These are phyloP conservation scores for Glareola pratincola DNA, from an alignment of 2,113 vertebrate genomes.

Conservation along the genomic window DNA sequence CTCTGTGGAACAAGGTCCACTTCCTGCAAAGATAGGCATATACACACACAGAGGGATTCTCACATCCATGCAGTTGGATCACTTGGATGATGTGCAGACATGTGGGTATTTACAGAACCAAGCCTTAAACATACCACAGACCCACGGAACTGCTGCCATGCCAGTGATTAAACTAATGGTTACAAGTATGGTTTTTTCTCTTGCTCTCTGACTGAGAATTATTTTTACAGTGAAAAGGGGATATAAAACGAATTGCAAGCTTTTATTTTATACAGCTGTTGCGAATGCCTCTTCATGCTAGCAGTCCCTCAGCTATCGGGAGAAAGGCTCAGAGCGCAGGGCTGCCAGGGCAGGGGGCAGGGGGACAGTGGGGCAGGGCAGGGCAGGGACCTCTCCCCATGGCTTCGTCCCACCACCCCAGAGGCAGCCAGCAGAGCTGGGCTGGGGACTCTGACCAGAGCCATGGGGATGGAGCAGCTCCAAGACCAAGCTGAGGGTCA, in stretches of 20 bases:
- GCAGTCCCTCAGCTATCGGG: not conserved
- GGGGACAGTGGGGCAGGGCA: not conserved
- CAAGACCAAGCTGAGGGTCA: rapidly evolving
- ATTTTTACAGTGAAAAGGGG: not conserved
- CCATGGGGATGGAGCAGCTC: not conserved
- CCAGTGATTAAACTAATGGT: not conserved
- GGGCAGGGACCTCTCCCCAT: not conserved
- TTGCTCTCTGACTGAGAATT: not conserved
- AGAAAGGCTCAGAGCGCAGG: not conserved
- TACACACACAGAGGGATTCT: not conserved
- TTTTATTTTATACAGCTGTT: not conserved
- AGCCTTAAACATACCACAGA: not conserved
- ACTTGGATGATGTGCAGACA: not conserved
- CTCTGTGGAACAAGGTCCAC: not conserved
- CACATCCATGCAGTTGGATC: not conserved
- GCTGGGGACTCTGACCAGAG: not conserved
- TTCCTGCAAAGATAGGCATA: not conserved
- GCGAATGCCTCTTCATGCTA: rapidly evolving
- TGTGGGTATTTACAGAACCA: not conserved
- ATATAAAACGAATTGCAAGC: not conserved
- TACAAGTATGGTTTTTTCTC: not conserved
- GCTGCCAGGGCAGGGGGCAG: rapidly evolving
- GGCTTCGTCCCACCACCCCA: not conserved
- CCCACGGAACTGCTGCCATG: not conserved
- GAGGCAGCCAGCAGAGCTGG: rapidly evolving